A percentile compares a stretch with the other conserved stretches of the same genome.
These are phyloP conservation scores for Salvelinus fontinalis DNA, from an alignment of 2,113 vertebrate species.

Conservation along the genomic window DNA sequence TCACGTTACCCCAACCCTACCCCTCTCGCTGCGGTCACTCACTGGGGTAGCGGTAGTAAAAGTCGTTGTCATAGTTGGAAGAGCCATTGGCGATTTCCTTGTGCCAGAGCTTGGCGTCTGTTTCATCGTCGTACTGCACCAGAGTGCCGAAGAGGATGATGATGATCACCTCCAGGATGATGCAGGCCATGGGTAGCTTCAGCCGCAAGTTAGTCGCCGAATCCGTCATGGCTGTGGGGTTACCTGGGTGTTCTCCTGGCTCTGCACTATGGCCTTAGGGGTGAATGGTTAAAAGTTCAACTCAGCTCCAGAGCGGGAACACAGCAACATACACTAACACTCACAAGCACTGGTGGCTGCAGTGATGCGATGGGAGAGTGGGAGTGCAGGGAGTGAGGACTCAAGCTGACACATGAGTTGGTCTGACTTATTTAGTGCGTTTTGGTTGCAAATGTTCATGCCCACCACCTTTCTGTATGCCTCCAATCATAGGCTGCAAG, in stretches of 20 bases:
- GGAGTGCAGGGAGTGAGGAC: conserved; percentile 25
- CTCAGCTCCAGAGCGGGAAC: conserved; percentile 20
- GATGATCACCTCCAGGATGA: conserved; percentile 82
- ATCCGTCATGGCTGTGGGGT: conserved; percentile 59
- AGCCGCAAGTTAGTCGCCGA: conserved; percentile 65
- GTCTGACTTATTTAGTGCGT: conserved; percentile 32
- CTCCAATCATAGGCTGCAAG: conserved; percentile 26
- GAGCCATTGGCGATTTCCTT: conserved; percentile 28
- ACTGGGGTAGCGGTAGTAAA: conserved; percentile 85
- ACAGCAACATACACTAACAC: conserved; percentile 7
- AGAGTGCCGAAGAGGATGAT: conserved; percentile 85
- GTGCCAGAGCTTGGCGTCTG: conserved; percentile 71
- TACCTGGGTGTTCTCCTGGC: neutral
- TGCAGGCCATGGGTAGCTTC: conserved; percentile 77
- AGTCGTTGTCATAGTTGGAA: conserved; percentile 69
- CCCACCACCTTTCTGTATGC: conserved; percentile 45
- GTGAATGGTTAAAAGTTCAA: conserved; percentile 35
- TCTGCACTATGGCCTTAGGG: neutral
- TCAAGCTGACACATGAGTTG: conserved; percentile 34
- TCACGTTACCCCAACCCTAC: too few relatives aligned
- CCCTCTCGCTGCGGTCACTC: conserved; percentile 67
- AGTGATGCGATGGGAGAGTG: conserved; percentile 27
- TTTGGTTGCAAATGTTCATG: conserved; percentile 54
- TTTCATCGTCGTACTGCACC: conserved; percentile 76
- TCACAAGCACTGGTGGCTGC: conserved; percentile 23